Evolutionary conservation across 2,797 vertebrate species (phyloP), one percentile per base, ranked within the genome.

Genomic region (Acanthurus tractus): DNA sequence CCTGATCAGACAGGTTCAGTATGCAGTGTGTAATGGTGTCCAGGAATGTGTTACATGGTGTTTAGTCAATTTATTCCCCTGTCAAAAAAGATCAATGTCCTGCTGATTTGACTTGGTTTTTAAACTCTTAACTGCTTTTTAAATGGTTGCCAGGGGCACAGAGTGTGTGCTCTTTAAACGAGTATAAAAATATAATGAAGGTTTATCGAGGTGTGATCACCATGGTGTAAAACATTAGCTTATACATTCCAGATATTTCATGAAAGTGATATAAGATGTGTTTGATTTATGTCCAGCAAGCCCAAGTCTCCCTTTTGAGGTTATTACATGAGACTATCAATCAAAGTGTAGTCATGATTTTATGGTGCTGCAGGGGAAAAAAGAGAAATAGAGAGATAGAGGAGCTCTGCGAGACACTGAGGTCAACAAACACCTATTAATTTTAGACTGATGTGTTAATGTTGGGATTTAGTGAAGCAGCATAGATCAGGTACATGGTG

Each of bases 21-120:
- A 53, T 76, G 69, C 25, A 45, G 42, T n/a, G 59, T 70, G 50
- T 50, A 59, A 63, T 15, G 14, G n/a, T 62, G 70, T 82, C 77
- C 63, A 29, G 45, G 53, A 79, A 73, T 34, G 61, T 65, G 45
- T 55, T 75, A 38, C 3, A 8, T 55, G 57, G 49, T 69, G 70
- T 85, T 74, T 72, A 82, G 74, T 83, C 62, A 64, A 80, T 85
- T 80, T 71, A 77, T 69, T 74, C 38, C 53, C 48, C 48, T 48
- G 87, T 87, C 84, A 78, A 54, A 76, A 46, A 50, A 76, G 45
- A 89, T 88, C 75, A 85, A 36, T 50, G 64, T 77, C 63, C 59
- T 58, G 58, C 76, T 79, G 76, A 73, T 81, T 77, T 50, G 44
- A 59, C 69, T 73, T 48, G 36, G 5, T 34, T 74, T 52, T 72